Evolutionary conservation across 2,888 invertebrate genomes (phyloP), one percentile per base, ranked within the genome.

Genomic region (Pelosia muscerda): DNA sequence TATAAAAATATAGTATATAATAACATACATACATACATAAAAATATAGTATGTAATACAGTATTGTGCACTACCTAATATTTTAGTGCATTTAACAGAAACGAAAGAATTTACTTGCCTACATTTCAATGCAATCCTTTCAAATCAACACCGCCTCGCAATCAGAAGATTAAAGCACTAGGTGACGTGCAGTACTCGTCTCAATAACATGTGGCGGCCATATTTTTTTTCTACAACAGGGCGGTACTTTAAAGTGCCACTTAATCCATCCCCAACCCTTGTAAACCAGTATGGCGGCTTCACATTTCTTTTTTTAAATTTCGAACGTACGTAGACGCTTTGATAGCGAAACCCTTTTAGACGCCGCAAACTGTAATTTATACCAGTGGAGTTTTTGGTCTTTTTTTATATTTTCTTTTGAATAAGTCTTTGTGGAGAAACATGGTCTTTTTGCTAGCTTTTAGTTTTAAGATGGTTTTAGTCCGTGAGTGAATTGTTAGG

Each of bases 261-360:
- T 92, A 87, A 91, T 87, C 87, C 88, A 85, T 84, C 89, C 91
- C 93, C 90, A 59, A 89, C 90, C 93, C 92, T 90, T 88, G 87
- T 90, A 90, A 93, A 91, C 90, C 92, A 92, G 88, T 89, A 93
- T 92, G 90, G 93, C 92, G 92, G 91, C 87, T 87, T 89, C 86
- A 42, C 25, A 58, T 57, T 69, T 84, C 88, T 88, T 88, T 77
- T 87, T 90, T 89, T 87, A 86, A 79, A 82, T 85, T 87, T 87
- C 84, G 63, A 54, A 54, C 63, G 63, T 34, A 63, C 53, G 87
- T 81, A 82, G 76, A 81, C 78, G 84, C 90, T 93, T 94, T 94
- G 92, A 91, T 93, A 92, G 74, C 86, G 92, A 92, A 88, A 88
- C 90, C 92, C 89, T 86, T 86, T 92, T 84, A 78, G 84, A 86